Percentiles rank a stretch among this genome's conserved stretches.
Conservation (phyloP, 2,797 vertebrate genomes). For the Siniperca scherzeri region DNA sequence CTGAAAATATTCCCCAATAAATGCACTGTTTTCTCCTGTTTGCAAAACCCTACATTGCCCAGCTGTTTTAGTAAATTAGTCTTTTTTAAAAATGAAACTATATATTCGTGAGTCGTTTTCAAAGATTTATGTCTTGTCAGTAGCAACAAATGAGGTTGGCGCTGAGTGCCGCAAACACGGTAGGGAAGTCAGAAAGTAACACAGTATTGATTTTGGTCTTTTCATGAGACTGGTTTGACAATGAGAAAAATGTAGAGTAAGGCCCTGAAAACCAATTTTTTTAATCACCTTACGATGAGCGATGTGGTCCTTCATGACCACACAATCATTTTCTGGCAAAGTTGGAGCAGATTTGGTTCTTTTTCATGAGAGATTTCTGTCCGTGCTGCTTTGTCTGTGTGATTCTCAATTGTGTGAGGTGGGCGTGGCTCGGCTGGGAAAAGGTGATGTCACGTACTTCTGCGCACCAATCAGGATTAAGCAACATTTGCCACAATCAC, state of each 20-base stretch:
- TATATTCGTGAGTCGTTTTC: background rate
- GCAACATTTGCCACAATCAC: background rate
- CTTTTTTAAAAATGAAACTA: background rate
- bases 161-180: background rate
- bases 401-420: background rate
- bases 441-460: background rate
- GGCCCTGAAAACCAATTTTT: background rate
- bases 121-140: background rate
- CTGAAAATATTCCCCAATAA: constrained; percentile 10
- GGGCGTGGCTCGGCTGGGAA: background rate
- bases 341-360: background rate
- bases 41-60: background rate
- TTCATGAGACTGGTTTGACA: too few relatives aligned
- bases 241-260: background rate
- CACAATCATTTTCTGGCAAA: background rate
- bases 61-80: background rate
- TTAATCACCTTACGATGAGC: background rate
- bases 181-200: too few relatives aligned
- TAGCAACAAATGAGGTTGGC: background rate
- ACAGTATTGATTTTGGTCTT: too few relatives aligned
- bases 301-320: background rate
- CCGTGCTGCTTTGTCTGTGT: background rate
- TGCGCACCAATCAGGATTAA: constrained; percentile 6
- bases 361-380: background rate
- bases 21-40: background rate